These are phyloP conservation scores for Catocala fraxini DNA, from an alignment of 2,888 invertebrate species.

Conservation along the genomic window DNA sequence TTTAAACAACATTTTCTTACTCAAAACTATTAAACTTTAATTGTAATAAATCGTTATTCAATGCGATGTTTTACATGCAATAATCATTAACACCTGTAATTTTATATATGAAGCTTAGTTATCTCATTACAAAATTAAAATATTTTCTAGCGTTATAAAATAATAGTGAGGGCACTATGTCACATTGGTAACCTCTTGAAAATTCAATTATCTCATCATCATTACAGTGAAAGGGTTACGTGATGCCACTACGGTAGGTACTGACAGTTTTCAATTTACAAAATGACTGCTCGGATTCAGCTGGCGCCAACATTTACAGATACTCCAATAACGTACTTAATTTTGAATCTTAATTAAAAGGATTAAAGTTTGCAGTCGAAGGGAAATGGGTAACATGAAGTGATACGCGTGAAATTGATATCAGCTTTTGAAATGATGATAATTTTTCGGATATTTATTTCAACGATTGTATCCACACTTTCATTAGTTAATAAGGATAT, in stretches of 20 bases:
- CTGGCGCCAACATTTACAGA: conserved; percentile 39
- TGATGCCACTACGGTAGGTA: conserved; percentile 28
- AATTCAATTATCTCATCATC: conserved; percentile 46
- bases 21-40: conserved; percentile 20
- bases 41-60: conserved; percentile 24
- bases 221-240: conserved; percentile 34
- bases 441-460: conserved; percentile 40
- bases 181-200: conserved; percentile 11
- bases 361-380: conserved; percentile 41
- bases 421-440: background rate
- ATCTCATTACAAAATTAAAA: too few relatives aligned
- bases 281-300: conserved; percentile 45
- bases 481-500: conserved; percentile 41
- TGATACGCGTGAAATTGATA: conserved; percentile 58
- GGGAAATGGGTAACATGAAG: conserved; percentile 33
- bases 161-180: conserved; percentile 9
- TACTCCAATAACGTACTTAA: conserved; percentile 29
- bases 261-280: conserved; percentile 58
- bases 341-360: conserved; percentile 40
- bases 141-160: too few relatives aligned
- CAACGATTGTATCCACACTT: conserved; percentile 41
- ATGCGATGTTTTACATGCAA: background rate
- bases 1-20: conserved; percentile 38
- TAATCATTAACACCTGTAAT: background rate
- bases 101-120: too few relatives aligned